Evolutionary conservation across 2,888 invertebrate species (phyloP), one percentile per base, ranked within the genome.

Genomic region (Drosophila helvetica): DNA sequence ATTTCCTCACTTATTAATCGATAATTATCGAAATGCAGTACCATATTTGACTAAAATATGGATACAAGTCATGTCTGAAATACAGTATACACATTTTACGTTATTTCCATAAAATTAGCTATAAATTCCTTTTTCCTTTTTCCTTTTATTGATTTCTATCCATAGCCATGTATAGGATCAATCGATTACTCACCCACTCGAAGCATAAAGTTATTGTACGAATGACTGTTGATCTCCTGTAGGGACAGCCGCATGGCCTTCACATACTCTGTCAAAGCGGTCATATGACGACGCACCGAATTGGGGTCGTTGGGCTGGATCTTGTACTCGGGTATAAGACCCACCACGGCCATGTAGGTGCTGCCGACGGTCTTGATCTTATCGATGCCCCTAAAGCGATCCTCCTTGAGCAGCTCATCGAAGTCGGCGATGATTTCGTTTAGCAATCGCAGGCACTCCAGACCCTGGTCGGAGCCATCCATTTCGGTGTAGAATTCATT

Each of bases 371-470:
- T 98, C 93, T 98, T 98, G 79, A 98, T 98, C 92, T 98, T 98
- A 92, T 98, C 98, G 85, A 98, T 96, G 33, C 96, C 95, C 86
- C 95, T 94, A 90, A 98, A 98, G 47, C 96, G 93, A 76, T 97
- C 97, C 89, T 97, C 97, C 70, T 96, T 96, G 57, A 98, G 92
- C 38, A 98, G 93, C 96, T 97, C 97, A 93, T 98, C 98, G 93
- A 98, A 98, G 92, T 98, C 98, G 1, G 97, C 97, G 61, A 98
- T 97, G 80, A 98, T 97, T 92, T 98, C 98, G 91, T 98, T 98
- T 12, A 98, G 94, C 73, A 98, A 93, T 70, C 97, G 92, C 62
- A 98, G 93, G 91, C 97, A 98, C 92, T 98, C 98, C 89, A 97
- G 95, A 1, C 97, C 97, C 92, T 97, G 97, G 92, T 97, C 97